Conservation (phyloP, 2,797 vertebrate species). For the Amblyopsis hoosieri region DNA sequence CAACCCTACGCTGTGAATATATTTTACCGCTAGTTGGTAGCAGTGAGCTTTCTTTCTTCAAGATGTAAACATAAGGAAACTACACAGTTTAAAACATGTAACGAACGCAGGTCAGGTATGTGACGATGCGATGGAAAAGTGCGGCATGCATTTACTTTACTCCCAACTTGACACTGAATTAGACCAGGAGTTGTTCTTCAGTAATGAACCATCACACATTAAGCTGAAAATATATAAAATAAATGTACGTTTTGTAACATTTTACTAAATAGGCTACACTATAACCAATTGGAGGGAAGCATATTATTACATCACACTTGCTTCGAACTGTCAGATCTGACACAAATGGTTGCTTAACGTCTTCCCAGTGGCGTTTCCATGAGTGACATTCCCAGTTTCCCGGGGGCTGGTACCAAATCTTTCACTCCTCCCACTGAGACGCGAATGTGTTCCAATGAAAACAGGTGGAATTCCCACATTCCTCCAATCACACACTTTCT, state of each 20-base stretch:
- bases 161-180: too few species aligned
- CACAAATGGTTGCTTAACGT: too few species aligned
- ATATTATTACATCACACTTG: too few species aligned
- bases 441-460: constrained; percentile 74
- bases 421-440: constrained; percentile 59
- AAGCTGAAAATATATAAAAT: too few species aligned
- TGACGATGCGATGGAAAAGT: too few species aligned
- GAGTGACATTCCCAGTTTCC: not conserved
- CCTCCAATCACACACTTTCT: constrained; percentile 68
- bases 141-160: too few species aligned
- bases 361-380: not conserved
- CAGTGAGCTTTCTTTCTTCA: constrained; percentile 29
- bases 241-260: too few species aligned
- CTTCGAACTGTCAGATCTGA: too few species aligned
- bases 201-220: too few species aligned
- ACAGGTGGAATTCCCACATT: constrained; percentile 75
- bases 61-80: not conserved
- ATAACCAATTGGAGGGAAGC: too few species aligned
- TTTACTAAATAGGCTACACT: too few species aligned
- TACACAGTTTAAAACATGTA: not conserved
- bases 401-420: constrained; percentile 19
- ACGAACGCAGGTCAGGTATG: not conserved
- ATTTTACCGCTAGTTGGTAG: constrained; percentile 57
- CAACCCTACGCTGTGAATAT: not conserved
- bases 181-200: too few species aligned